A percentile compares a stretch with the other conserved stretches of the same genome.
Conservation (phyloP, 2,797 vertebrate genomes). For the Eurystomus glaucurus region DNA sequence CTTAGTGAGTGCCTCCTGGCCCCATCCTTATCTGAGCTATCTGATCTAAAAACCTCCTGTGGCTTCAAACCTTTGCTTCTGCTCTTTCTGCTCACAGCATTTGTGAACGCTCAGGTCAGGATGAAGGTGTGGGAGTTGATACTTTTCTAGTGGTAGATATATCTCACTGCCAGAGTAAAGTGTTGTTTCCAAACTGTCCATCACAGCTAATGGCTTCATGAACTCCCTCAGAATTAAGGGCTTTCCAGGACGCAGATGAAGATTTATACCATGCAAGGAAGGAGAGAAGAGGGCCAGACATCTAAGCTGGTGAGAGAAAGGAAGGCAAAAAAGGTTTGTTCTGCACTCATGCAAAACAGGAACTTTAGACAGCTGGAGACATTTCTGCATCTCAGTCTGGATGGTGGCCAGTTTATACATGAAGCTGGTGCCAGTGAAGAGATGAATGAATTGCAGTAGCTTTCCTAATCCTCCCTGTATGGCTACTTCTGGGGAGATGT, state of each 20-base stretch:
- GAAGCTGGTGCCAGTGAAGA: neutral
- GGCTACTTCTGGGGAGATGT: neutral
- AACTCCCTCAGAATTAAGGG: neutral
- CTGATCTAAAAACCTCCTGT: neutral
- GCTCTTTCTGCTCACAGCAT: neutral
- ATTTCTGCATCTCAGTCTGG: neutral
- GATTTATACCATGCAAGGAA: neutral
- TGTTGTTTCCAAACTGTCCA: neutral
- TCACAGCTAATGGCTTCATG: neutral
- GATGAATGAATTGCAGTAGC: neutral
- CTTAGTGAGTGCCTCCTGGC: neutral
- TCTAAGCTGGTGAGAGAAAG: neutral
- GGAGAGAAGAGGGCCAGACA: neutral
- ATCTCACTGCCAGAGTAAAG: neutral
- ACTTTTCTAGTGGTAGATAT: neutral
- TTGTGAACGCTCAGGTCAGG: fast-evolving
- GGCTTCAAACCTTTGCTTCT: neutral
- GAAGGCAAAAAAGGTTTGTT: neutral
- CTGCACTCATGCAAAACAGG: neutral
- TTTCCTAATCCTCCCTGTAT: neutral
- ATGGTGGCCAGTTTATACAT: neutral
- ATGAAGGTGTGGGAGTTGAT: neutral
- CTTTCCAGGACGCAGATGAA: neutral
- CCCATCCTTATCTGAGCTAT: neutral
- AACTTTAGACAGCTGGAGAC: neutral